phyloP scores from a whole-genome alignment of 2,888 invertebrate species.

The Meliscaeva auricollis region DNA sequence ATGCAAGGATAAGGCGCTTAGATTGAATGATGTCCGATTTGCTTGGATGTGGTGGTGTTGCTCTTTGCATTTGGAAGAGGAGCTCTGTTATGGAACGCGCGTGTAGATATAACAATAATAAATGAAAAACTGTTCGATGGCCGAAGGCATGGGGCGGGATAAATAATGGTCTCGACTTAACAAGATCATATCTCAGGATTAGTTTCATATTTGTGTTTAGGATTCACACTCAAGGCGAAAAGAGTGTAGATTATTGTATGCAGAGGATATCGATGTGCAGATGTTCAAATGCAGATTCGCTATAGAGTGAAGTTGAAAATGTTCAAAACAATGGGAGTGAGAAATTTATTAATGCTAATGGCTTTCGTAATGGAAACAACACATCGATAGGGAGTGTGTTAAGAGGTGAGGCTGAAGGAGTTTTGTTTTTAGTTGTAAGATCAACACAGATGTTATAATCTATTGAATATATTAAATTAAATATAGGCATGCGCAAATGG shows the following conservation, averaged over 20 bases:
- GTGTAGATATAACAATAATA: slow-evolving; percentile 69
- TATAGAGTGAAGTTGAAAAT: slow-evolving; percentile 19
- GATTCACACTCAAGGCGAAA: slow-evolving; percentile 49
- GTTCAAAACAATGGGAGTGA: slow-evolving; percentile 51
- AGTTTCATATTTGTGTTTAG: slow-evolving; percentile 73
- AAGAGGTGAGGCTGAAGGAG: not conserved
- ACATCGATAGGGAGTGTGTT: not conserved
- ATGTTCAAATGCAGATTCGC: slow-evolving; percentile 58
- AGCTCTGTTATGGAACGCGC: slow-evolving; percentile 14
- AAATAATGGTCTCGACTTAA: slow-evolving; percentile 76
- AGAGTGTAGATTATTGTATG: slow-evolving; percentile 7
- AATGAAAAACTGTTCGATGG: slow-evolving; percentile 73
- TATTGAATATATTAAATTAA: not conserved
- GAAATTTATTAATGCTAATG: slow-evolving; percentile 66
- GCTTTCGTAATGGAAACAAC: slow-evolving; percentile 51
- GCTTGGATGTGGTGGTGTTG: slow-evolving; percentile 34
- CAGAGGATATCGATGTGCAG: slow-evolving; percentile 58
- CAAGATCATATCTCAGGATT: slow-evolving; percentile 76
- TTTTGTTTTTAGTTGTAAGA: not conserved
- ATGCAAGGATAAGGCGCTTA: slow-evolving; percentile 74
- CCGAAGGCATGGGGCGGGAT: slow-evolving; percentile 73
- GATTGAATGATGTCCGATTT: slow-evolving; percentile 76
- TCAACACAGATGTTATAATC: not conserved
- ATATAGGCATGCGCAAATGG: too few species aligned
- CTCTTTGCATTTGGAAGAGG: not conserved